A percentile compares a stretch with the other conserved stretches of the same genome.
These are phyloP conservation scores for Pteria penguin DNA, from an alignment of 2,888 invertebrate genomes.

Conservation along the genomic window DNA sequence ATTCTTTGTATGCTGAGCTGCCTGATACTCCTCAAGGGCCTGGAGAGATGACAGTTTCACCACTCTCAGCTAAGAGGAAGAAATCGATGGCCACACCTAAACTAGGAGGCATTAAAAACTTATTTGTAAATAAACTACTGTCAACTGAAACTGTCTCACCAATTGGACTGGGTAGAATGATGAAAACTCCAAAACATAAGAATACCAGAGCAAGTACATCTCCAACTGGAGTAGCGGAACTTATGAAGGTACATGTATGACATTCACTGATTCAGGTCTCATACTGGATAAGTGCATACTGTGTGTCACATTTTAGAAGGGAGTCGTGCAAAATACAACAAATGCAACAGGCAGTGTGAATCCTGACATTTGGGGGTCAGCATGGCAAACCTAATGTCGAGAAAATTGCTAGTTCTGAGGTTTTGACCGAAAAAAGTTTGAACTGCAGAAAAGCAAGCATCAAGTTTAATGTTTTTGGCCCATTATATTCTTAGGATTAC, in stretches of 20 bases:
- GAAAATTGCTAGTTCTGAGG: no score
- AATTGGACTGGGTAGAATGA: constrained; percentile 51
- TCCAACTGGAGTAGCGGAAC: constrained; percentile 52
- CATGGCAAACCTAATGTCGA: no score
- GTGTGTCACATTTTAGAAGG: no score
- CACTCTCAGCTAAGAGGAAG: constrained; percentile 61
- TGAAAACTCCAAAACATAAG: constrained; percentile 52
- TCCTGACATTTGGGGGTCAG: no score
- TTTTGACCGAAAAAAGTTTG: no score
- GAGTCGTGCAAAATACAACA: no score
- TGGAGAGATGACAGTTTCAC: constrained; percentile 78
- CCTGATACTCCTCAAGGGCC: constrained; percentile 78
- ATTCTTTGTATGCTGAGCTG: constrained; percentile 72
- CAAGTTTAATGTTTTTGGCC: no score
- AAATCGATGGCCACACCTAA: constrained; percentile 48
- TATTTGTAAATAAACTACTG: constrained; percentile 51
- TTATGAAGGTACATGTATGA: constrained; percentile 37
- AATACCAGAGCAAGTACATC: constrained; percentile 33
- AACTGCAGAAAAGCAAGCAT: no score
- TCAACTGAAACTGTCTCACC: constrained; percentile 40
- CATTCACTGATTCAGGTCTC: no score
- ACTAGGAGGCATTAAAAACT: constrained; percentile 62
- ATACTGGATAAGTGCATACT: no score
- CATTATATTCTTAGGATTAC: no score
- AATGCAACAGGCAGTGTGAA: no score